phyloP scores from a whole-genome alignment of 2,888 invertebrate genomes.

The Sarcophaga subvicina region DNA sequence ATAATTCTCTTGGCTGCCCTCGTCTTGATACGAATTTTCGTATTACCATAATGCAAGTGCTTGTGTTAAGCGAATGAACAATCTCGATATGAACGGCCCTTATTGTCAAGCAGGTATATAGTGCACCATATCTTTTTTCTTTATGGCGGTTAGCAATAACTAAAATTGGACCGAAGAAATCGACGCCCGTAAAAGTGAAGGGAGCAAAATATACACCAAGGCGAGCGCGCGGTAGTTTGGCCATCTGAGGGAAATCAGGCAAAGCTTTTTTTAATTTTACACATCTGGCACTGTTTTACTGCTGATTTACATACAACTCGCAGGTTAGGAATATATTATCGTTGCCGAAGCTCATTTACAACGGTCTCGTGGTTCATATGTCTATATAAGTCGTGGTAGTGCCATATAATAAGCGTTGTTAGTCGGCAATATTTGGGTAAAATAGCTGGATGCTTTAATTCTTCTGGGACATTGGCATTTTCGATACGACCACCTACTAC shows the following conservation, averaged over 20 bases:
- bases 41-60: conserved; percentile 62
- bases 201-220: conserved; percentile 16
- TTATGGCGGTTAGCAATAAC: conserved; percentile 36
- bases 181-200: conserved; percentile 31
- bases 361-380: conserved; percentile 57
- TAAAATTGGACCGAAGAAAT: conserved; percentile 39
- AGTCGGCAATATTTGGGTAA: conserved; percentile 20
- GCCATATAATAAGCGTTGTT: conserved; percentile 30
- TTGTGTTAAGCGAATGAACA: conserved; percentile 50
- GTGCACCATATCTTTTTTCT: conserved; percentile 41
- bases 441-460: conserved; percentile 39
- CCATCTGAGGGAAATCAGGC: conserved; percentile 53
- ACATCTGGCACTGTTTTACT: conserved; percentile 40
- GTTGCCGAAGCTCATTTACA: conserved; percentile 62
- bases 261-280: conserved; percentile 58
- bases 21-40: conserved; percentile 60
- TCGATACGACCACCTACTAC: conserved; percentile 33
- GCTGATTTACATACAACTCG: conserved; percentile 46
- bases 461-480: conserved; percentile 28
- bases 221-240: conserved; percentile 50
- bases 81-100: conserved; percentile 53
- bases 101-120: conserved; percentile 39
- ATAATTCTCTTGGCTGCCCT: conserved; percentile 57
- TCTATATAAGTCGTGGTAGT: conserved; percentile 26
- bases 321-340: conserved; percentile 53